A percentile compares a stretch with the other conserved stretches of the same genome.
These are phyloP conservation scores for Lipotes vexillifer DNA, from an alignment of 2,113 vertebrate species.

Conservation along the genomic window DNA sequence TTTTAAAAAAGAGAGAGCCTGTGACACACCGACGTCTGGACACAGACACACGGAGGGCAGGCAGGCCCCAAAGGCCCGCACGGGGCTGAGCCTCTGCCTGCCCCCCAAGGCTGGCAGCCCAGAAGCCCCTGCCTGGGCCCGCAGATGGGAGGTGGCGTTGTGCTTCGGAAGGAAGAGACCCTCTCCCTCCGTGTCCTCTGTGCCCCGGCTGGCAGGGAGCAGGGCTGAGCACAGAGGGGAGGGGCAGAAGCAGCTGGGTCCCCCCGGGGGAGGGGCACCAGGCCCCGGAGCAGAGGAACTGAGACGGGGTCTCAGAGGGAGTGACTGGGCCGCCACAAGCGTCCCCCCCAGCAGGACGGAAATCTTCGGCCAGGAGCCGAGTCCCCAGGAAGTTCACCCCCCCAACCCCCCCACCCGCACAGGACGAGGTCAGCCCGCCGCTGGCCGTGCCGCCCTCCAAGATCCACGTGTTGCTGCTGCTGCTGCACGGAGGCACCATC, in stretches of 20 bases:
- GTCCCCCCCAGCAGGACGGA: accelerated
- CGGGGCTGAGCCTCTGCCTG: not conserved
- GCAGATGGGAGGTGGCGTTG: not conserved
- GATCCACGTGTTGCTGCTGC: slow-evolving; percentile 92
- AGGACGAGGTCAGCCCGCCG: slow-evolving; percentile 89
- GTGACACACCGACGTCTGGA: not conserved
- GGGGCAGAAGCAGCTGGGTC: not conserved
- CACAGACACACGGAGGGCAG: not conserved
- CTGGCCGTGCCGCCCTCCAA: slow-evolving; percentile 86
- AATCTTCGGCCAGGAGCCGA: not conserved
- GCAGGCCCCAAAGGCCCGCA: not conserved
- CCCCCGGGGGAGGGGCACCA: not conserved
- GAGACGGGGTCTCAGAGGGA: not conserved
- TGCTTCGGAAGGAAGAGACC: not conserved
- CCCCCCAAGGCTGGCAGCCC: not conserved
- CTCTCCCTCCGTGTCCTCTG: not conserved
- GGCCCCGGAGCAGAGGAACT: not conserved
- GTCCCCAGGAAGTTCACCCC: not conserved
- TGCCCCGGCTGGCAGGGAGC: too few species aligned
- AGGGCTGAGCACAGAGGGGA: not conserved
- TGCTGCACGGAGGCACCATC: slow-evolving; percentile 97
- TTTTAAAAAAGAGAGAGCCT: not conserved
- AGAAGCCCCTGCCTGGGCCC: not conserved
- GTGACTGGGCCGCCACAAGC: not conserved
- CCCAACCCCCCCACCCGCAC: accelerated